Evolutionary conservation across 2,888 invertebrate genomes (phyloP), one percentile per base, ranked within the genome.

Genomic region (Phaonia tiefii): DNA sequence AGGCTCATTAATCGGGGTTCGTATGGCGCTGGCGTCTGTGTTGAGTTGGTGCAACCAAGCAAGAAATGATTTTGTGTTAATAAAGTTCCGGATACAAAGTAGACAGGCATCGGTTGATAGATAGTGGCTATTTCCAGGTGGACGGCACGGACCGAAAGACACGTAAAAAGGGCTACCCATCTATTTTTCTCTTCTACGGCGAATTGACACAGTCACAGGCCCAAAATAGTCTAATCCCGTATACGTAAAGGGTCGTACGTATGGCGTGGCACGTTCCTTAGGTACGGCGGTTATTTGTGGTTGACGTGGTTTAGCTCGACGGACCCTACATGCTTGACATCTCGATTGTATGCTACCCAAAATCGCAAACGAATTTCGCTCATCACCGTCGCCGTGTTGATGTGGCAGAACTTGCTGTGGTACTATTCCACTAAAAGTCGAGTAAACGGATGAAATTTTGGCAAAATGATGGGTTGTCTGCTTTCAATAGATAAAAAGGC

Each of bases 91-190:
- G 37, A 10, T 37, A 10, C 10, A 10, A 37, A 4, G 4, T 4
- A 10, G 78, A 26, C 77, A 75, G 0, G 71, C 72, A 58, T 83
- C 77, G 1, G 77, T 71, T 7, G 37, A n/a, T 1, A 58, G 37
- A 44, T n/a, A 44, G 44, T n/a, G 31, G 31, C 31, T 58, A 31
- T 15, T n/a, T n/a, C n/a, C n/a, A n/a, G n/a, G n/a, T n/a, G n/a
- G n/a, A n/a, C n/a, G n/a, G n/a, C n/a, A n/a, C n/a, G n/a, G n/a
- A n/a, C n/a, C n/a, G n/a, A n/a, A n/a, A n/a, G n/a, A n/a, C n/a
- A n/a, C n/a, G n/a, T 58, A 31, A 1, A 58, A 31, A n/a, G 37
- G 37, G 1, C 58, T 11, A n/a, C 37, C 58, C 58, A 31, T 31
- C 3, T n/a, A 31, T n/a, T 37, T 37, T 44, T 15, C 22, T 54